Base-by-base conservation (phyloP, 2,113 vertebrate species). In the Heterotilapia buettikoferi region DNA sequence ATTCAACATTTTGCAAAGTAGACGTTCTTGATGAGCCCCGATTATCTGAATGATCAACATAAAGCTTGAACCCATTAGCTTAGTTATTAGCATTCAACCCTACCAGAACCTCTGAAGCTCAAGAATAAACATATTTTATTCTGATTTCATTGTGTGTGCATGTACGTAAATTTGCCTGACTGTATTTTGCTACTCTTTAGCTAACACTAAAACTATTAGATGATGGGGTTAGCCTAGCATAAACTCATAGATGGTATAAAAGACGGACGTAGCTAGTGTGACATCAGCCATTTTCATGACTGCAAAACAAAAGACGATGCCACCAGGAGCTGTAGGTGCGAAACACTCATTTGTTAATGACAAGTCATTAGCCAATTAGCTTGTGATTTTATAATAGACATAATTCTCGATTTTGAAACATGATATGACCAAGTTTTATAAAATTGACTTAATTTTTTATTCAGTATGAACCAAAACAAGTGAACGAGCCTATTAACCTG, bases 261-360 rank as follows among this genome's bases (percentile, higher is more conserved):
- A 0, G n/a, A 8, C 1, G 1, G 36, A 14, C 3, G 5, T 24
- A 40, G 63, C 36, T 24, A 68, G 11, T 24, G 36, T 1, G 63
- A 24, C 36, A 21, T 40, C 63, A 40, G 21, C 19, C 4, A n/a
- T 68, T 40, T 4, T 13, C 36, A 43, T 43, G 7, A 7, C n/a
- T 71, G 36, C 66, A 6, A 43, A 4, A 71, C 33, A 71, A 40
- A 38, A 38, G 33, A 63, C 1, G 9, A 66, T 3, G 61, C 6
- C 31, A 66, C 33, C 19, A 66, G 19, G 61, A 66, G 61, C 31
- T n/a, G 61, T 21, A 5, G 31, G 6, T 40, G 36, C 2, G 2
- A 43, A 40, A 71, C 36, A 9, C n/a, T 43, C 36, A 43, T 14
- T 43, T 21, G n/a, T 21, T 71, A 43, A 24, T 40, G 38, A 71